Evolutionary conservation across 1,140 invertebrate genomes (phyloP), one percentile per base, ranked within the genome.

Genomic region (Dolichoris vasculosae): DNA sequence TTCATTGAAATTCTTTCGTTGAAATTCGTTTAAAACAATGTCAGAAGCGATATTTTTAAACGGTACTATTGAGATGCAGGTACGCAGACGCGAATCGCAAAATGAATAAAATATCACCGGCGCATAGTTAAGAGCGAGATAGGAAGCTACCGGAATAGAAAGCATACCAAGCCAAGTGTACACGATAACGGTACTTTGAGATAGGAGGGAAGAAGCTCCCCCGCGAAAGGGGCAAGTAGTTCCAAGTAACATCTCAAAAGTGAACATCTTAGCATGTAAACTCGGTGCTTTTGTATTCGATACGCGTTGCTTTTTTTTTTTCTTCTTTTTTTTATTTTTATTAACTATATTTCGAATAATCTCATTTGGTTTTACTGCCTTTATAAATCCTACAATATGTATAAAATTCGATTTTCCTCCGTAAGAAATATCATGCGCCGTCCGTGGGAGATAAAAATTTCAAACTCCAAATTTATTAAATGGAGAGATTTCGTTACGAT

Each of bases 311-410:
- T 67, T 67, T 26, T 35, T 67, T 67, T 67, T 67, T n/a, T n/a
- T n/a, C n/a, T 38, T 69, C 40, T 67, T 67, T 26, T 35, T 67
- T 67, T 67, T 67, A 35, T 7, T 4, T 38, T 69, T 69, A 69
- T 69, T 69, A 69, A 69, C 38, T n/a, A 43, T 9, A 73, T 43
- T 43, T 43, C 69, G 69, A 73, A 43, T 43, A 73, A 73, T 73
- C 69, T 73, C 69, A n/a, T 73, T 73, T 73, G 43, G 3, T 43
- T 43, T 73, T 73, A 69, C 67, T 32, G 6, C 35, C 15, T 2
- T 7, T 4, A 35, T 67, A 67, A 67, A 46, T 73, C 26, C 20
- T 40, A 35, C 64, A 67, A 67, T 67, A n/a, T 67, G 64, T n/a
- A 30, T 15, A 32, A 15, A 8, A 38, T 38, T 38, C 67, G 32